Conservation (phyloP, 2,113 vertebrate species). For the Dicentrarchus labrax region DNA sequence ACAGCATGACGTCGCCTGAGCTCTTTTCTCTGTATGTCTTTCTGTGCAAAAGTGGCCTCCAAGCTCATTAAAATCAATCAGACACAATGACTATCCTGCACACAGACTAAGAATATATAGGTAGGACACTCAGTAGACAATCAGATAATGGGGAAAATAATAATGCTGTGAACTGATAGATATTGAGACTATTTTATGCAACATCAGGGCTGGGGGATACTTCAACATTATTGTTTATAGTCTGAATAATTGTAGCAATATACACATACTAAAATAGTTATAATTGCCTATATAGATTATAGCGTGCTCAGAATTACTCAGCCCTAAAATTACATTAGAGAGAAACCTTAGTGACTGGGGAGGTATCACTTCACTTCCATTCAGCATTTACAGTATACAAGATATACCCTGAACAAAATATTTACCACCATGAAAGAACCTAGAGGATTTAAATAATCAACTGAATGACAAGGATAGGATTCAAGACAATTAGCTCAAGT, state of each 20-base stretch:
- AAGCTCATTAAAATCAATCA: slow-evolving; percentile 12
- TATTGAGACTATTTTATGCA: background rate
- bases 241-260: background rate
- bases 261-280: slow-evolving; percentile 3
- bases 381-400: background rate
- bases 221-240: background rate
- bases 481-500: slow-evolving; percentile 8
- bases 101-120: background rate
- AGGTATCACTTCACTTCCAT: slow-evolving; percentile 22
- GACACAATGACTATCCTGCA: background rate
- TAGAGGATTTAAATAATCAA: slow-evolving; percentile 4
- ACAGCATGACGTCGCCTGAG: background rate
- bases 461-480: background rate
- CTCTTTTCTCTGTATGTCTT: slow-evolving; percentile 1
- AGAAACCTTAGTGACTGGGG: background rate
- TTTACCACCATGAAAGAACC: slow-evolving; percentile 33
- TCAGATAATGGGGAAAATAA: background rate
- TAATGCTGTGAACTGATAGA: background rate
- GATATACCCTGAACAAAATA: background rate
- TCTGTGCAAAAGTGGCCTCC: background rate
- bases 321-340: slow-evolving; percentile 7
- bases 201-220: background rate
- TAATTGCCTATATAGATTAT: background rate
- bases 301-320: slow-evolving; percentile 23
- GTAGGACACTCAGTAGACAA: background rate